Evolutionary conservation across 1,140 invertebrate genomes (phyloP), one percentile per base, ranked within the genome.

Genomic region (Phymastichus coffea): DNA sequence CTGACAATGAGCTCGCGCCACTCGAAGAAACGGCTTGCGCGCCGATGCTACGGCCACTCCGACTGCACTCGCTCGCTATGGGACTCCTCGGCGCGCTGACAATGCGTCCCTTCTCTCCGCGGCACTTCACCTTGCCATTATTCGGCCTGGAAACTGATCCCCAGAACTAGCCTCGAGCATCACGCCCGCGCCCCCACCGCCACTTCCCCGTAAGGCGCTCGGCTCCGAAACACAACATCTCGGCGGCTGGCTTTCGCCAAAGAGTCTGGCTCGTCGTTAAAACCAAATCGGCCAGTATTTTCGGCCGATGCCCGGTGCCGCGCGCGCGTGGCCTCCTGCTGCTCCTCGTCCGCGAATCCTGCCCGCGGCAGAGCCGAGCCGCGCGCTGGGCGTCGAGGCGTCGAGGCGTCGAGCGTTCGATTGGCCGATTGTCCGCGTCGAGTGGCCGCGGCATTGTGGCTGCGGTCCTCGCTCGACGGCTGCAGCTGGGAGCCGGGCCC

Each of bases 1-100:
- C 20, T 63, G 69, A 77, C 76, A 78, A 78, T 78, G n/a, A n/a
- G n/a, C n/a, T 66, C 73, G 19, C 66, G 46, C 71, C 74, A 75
- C 73, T 79, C 70, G 74, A 77, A 62, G n/a, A 51, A 70, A 52
- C 66, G 69, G 53, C 71, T 74, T 75, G 63, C 67, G 74, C n/a
- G n/a, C n/a, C n/a, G n/a, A n/a, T n/a, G n/a, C n/a, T n/a, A n/a
- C n/a, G n/a, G n/a, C 77, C 72, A 75, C 73, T 68, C 43, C 51
- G 53, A 64, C 47, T 71, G 64, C 63, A 61, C 70, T 64, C 55
- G 65, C 59, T 60, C 48, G 63, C n/a, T n/a, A n/a, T n/a, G n/a
- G n/a, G n/a, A n/a, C n/a, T n/a, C n/a, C 26, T 40, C 61, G 40
- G 57, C 44, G 53, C 53, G 49, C 14, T 8, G 7, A 61, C 58